Conservation (phyloP, 2,113 vertebrate species). For the Notarius quadriscutis region DNA sequence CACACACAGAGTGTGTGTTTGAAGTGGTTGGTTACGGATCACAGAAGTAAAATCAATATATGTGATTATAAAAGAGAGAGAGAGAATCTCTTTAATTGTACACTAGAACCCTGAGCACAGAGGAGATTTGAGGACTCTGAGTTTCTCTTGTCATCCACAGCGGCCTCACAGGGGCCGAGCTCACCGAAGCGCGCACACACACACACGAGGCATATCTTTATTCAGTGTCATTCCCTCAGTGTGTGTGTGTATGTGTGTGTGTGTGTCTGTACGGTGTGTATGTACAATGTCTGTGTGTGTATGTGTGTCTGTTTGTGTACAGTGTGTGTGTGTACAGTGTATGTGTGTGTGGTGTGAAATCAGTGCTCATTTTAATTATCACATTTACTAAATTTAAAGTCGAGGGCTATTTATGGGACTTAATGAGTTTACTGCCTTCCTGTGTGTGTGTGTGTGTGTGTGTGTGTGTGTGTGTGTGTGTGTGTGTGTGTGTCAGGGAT, state of each 20-base stretch:
- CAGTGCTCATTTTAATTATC: neutral
- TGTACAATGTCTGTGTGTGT: neutral
- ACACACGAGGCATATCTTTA: neutral
- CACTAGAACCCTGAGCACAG: neutral
- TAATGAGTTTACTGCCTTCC: neutral
- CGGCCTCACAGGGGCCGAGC: neutral
- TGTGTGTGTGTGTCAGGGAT: slow-evolving; percentile 76
- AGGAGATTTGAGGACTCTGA: neutral
- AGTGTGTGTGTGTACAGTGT: neutral
- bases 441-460: neutral
- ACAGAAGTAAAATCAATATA: slow-evolving; percentile 62
- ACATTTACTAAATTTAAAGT: neutral
- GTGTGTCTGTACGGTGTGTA: neutral
- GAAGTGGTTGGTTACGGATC: slow-evolving; percentile 26
- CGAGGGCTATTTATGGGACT: neutral
- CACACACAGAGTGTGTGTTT: slow-evolving; percentile 3
- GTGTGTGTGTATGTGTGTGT: neutral
- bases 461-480: slow-evolving; percentile 26
- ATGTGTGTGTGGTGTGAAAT: neutral
- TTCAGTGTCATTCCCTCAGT: neutral
- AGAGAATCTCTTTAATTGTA: neutral
- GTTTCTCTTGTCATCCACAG: slow-evolving; percentile 6
- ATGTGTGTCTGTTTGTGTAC: neutral
- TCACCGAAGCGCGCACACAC: neutral
- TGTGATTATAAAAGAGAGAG: slow-evolving; percentile 50